phyloP scores from a whole-genome alignment of 2,888 invertebrate genomes.

The Eupithecia vulgata region DNA sequence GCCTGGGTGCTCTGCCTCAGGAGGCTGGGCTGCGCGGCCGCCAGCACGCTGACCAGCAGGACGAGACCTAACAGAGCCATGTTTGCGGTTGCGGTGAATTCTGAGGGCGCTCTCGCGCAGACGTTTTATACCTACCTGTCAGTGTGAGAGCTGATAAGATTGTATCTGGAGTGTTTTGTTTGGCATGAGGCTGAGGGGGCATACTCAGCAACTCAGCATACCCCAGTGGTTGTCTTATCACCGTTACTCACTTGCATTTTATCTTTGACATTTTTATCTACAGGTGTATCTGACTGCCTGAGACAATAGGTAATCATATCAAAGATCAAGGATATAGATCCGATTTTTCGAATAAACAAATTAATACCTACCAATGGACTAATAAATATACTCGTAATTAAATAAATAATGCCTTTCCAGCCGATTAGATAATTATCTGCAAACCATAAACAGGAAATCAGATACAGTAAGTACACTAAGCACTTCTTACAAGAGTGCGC shows the following conservation, averaged over 20 bases:
- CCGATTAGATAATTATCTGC: background rate
- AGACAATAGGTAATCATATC: background rate
- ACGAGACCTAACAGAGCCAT: conserved; percentile 35
- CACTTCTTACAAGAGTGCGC: too few relatives aligned
- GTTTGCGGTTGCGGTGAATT: conserved; percentile 8
- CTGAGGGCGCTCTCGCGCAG: conserved; percentile 6
- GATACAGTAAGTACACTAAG: too few relatives aligned
- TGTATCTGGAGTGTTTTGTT: conserved; percentile 44
- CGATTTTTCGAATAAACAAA: background rate
- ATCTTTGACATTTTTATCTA: conserved; percentile 2
- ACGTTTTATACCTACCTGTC: conserved; percentile 30
- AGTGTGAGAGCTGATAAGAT: conserved; percentile 37
- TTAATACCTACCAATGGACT: background rate
- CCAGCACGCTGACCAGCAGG: conserved; percentile 48
- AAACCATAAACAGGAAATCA: background rate
- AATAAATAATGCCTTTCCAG: too few relatives aligned
- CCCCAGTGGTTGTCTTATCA: conserved; percentile 19
- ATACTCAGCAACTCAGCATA: background rate
- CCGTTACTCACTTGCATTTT: background rate
- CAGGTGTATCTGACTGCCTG: background rate
- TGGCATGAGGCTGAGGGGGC: conserved; percentile 19
- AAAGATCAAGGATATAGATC: background rate
- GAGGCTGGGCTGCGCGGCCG: conserved; percentile 46
- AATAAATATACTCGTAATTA: too few relatives aligned
- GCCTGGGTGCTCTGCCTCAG: conserved; percentile 48